Percentiles rank a stretch among this genome's conserved stretches.
phyloP scores from a whole-genome alignment of 2,797 vertebrate genomes.

The Catostomus latipinnis region DNA sequence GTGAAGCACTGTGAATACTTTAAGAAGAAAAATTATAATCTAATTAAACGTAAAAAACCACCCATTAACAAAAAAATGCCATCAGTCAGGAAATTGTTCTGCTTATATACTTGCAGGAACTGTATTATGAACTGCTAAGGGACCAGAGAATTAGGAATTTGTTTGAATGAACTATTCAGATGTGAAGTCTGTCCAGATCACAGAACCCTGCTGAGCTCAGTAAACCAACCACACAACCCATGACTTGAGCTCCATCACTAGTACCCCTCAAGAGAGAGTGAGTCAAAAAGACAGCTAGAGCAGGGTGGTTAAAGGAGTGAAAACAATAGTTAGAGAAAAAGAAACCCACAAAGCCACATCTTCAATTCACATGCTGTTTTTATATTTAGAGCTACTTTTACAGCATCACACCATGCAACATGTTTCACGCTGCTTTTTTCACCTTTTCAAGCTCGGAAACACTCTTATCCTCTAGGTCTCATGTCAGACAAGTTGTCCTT shows the following conservation, averaged over 20 bases:
- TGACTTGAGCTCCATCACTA: neutral
- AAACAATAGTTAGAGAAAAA: neutral
- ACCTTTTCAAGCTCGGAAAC: neutral
- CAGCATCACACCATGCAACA: neutral
- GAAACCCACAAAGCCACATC: conserved; percentile 11
- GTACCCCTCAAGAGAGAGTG: neutral
- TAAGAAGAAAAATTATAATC: too few species aligned
- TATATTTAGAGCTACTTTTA: neutral
- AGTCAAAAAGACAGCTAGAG: neutral
- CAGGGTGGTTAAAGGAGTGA: neutral
- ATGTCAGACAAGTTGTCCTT: neutral
- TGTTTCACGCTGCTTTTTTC: neutral
- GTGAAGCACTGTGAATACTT: too few species aligned
- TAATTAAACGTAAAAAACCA: too few species aligned
- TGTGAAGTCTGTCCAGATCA: neutral
- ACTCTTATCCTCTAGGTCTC: neutral
- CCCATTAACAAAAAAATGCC: too few species aligned
- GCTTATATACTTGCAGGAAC: too few species aligned
- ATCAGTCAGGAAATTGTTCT: too few species aligned
- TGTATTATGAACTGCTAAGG: too few species aligned
- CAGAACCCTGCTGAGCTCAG: neutral
- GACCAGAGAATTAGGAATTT: neutral
- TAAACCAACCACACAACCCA: neutral
- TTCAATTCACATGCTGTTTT: neutral
- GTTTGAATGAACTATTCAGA: neutral